phyloP scores from a whole-genome alignment of 2,113 vertebrate species.

The Machaerirhynchus nigripectus region DNA sequence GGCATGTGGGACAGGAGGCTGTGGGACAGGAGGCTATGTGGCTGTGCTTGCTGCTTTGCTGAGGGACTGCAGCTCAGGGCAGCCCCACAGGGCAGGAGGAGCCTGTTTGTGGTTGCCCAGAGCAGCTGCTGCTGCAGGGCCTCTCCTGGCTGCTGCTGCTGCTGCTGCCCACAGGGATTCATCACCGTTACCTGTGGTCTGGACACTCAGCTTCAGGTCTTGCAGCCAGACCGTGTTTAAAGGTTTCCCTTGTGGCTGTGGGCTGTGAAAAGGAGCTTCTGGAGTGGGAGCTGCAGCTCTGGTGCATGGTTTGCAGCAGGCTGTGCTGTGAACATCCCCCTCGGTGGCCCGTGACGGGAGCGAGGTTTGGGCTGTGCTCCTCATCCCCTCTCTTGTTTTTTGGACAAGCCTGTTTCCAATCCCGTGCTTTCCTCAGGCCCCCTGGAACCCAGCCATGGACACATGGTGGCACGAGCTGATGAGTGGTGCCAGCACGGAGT shows the following conservation, averaged over 20 bases:
- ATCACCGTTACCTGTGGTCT: rapidly evolving
- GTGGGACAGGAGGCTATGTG: not conserved
- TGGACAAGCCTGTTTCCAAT: not conserved
- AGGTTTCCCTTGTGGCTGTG: not conserved
- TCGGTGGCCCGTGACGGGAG: rapidly evolving
- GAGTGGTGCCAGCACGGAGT: conserved; percentile 77
- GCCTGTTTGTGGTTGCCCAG: not conserved
- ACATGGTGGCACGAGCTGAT: conserved; percentile 90
- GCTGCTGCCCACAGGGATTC: not conserved
- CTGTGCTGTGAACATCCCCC: not conserved
- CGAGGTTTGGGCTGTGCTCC: not conserved
- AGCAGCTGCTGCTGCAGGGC: not conserved
- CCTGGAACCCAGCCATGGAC: conserved; percentile 88
- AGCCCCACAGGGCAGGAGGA: not conserved
- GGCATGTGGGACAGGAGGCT: not conserved
- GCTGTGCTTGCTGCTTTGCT: not conserved
- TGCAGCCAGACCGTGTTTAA: not conserved
- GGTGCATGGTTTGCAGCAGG: not conserved
- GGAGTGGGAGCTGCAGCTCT: not conserved
- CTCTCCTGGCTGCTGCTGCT: not conserved
- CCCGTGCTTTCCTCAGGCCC: conserved; percentile 69
- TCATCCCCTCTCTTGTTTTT: not conserved
- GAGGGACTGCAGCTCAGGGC: not conserved
- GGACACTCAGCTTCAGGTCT: not conserved
- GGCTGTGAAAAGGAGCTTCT: not conserved